phyloP scores from a whole-genome alignment of 2,797 vertebrate genomes.

The Protonibea diacanthus region DNA sequence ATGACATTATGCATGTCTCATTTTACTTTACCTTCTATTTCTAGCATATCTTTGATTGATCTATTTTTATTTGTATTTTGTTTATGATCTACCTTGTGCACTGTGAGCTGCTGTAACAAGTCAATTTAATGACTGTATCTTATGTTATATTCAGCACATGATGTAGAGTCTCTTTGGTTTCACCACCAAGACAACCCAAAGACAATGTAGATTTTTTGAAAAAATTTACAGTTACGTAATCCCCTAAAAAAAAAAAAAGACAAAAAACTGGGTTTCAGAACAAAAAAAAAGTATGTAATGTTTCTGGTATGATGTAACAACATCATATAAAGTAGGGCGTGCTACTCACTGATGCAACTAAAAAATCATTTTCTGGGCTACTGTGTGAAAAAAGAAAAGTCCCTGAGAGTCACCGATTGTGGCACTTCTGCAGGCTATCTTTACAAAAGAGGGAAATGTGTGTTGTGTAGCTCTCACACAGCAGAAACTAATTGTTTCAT shows the following conservation, averaged over 20 bases:
- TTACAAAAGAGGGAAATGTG: slow-evolving; percentile 64
- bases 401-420: slow-evolving; percentile 62
- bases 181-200: slow-evolving; percentile 27
- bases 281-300: slow-evolving; percentile 67
- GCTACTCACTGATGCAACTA: slow-evolving; percentile 77
- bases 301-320: slow-evolving; percentile 77
- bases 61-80: no score
- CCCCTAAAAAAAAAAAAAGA: slow-evolving; percentile 54
- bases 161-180: slow-evolving; percentile 10
- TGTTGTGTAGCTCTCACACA: slow-evolving; percentile 64
- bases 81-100: no score
- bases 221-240: slow-evolving; percentile 69
- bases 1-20: no score
- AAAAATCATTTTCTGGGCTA: slow-evolving; percentile 71
- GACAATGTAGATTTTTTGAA: slow-evolving; percentile 46
- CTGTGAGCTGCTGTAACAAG: no score
- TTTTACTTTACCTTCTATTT: no score
- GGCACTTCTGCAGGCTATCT: slow-evolving; percentile 70
- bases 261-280: slow-evolving; percentile 55
- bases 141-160: not conserved
- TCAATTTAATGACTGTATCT: no score
- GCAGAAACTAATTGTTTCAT: slow-evolving; percentile 76
- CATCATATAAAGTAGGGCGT: slow-evolving; percentile 73
- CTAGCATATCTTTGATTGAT: no score
- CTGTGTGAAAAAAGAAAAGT: slow-evolving; percentile 50